These are phyloP conservation scores for Bombus fervidus DNA, from an alignment of 1,140 invertebrate genomes.

Conservation along the genomic window DNA sequence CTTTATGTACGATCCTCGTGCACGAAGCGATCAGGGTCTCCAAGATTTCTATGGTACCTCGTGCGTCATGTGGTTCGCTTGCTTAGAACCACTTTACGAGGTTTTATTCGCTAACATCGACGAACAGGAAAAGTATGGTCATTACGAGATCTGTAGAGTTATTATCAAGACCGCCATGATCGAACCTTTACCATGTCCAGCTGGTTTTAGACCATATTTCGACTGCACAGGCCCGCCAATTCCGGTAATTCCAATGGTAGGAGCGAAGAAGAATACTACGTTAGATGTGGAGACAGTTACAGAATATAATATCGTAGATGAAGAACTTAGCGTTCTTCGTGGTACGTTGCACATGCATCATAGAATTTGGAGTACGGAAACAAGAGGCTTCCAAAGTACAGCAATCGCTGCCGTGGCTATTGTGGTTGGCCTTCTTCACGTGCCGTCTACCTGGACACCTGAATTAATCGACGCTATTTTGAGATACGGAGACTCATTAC, in stretches of 20 bases:
- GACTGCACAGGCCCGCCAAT: constrained; percentile 56
- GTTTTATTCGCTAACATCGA: constrained; percentile 69
- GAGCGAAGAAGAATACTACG: constrained; percentile 51
- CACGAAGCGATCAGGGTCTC: constrained; percentile 64
- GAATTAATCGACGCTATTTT: constrained; percentile 69
- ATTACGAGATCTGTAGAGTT: constrained; percentile 69
- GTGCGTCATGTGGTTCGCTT: constrained; percentile 77
- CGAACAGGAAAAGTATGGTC: constrained; percentile 68
- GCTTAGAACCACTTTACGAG: constrained; percentile 71
- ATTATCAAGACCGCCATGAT: constrained; percentile 71
- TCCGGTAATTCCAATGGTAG: constrained; percentile 26
- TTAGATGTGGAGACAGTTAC: constrained; percentile 60
- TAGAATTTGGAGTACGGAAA: constrained; percentile 48
- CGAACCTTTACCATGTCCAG: constrained; percentile 72
- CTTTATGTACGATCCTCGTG: constrained; percentile 75
- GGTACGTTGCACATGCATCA: constrained; percentile 68
- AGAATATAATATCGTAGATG: constrained; percentile 64
- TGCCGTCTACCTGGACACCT: constrained; percentile 74
- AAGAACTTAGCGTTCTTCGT: constrained; percentile 64
- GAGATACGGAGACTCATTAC: constrained; percentile 69
- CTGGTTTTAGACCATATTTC: constrained; percentile 64
- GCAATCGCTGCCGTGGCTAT: constrained; percentile 73
- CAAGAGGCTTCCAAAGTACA: constrained; percentile 72
- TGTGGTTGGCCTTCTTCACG: constrained; percentile 69
- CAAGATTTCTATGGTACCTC: constrained; percentile 60